Conservation (phyloP, 2,797 vertebrate species). For the Tangara arthus region DNA sequence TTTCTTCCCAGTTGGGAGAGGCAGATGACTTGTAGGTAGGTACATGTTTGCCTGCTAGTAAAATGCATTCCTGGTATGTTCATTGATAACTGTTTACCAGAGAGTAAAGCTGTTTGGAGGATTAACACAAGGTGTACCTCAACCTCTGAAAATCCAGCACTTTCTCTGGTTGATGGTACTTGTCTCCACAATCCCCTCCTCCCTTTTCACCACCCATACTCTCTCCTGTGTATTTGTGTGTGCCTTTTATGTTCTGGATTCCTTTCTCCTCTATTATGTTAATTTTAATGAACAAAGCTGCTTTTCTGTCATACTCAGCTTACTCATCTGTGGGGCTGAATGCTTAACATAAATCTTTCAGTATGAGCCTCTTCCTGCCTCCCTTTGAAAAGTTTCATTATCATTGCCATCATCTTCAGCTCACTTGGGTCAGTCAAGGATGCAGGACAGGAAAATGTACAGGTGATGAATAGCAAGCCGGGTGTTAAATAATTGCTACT, state of each 20-base stretch:
- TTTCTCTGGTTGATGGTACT: neutral
- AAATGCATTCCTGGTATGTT: neutral
- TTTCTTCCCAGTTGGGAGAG: neutral
- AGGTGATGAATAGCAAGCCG: neutral
- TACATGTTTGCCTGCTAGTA: neutral
- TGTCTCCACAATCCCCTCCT: neutral
- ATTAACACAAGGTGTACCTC: neutral
- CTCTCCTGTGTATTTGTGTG: neutral
- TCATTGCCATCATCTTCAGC: neutral
- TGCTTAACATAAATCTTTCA: neutral
- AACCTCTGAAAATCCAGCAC: neutral
- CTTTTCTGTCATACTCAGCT: neutral
- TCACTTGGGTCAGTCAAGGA: neutral
- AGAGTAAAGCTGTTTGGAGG: neutral
- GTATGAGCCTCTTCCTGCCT: neutral
- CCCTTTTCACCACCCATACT: neutral
- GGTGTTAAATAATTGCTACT: neutral
- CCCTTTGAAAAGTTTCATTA: neutral
- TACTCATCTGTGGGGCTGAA: neutral
- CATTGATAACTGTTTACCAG: neutral
- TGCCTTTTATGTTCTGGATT: neutral
- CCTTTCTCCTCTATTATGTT: neutral
- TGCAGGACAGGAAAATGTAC: neutral
- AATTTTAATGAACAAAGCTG: neutral
- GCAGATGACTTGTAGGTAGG: neutral